These are phyloP conservation scores for Mellilla xanthometata DNA, from an alignment of 2,888 invertebrate species.

Conservation along the genomic window DNA sequence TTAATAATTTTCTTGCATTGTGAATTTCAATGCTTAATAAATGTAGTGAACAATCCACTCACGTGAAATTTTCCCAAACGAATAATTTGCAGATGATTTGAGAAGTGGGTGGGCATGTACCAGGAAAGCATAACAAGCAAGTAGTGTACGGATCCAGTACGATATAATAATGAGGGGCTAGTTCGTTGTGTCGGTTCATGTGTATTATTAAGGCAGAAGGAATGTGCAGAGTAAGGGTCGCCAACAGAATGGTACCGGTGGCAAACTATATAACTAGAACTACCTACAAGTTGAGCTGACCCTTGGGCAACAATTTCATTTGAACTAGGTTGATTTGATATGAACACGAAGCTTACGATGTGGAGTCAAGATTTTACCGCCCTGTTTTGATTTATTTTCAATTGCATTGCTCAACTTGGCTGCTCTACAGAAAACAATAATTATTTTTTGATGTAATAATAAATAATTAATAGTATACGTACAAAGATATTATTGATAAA, in stretches of 20 bases:
- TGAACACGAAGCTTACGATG: too few species aligned
- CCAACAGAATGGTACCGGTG: conserved; percentile 63
- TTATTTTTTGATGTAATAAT: too few species aligned
- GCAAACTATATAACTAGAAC: conserved; percentile 36
- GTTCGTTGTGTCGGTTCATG: conserved; percentile 72
- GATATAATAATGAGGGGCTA: conserved; percentile 69
- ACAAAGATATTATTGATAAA: too few species aligned
- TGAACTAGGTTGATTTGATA: conserved; percentile 34
- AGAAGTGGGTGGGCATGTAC: conserved; percentile 37
- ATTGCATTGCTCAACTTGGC: too few species aligned
- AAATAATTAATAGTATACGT: too few species aligned
- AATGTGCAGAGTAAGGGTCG: conserved; percentile 70
- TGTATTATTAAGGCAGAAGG: conserved; percentile 80
- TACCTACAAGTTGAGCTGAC: conserved; percentile 44
- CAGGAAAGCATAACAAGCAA: conserved; percentile 48
- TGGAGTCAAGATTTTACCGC: too few species aligned
- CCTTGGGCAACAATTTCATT: conserved; percentile 51
- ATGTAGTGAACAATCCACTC: conserved; percentile 1
- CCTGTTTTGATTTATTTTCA: too few species aligned
- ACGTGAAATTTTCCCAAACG: conserved; percentile 1
- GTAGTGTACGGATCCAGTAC: conserved; percentile 36
- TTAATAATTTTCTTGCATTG: neutral
- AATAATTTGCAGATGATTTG: conserved; percentile 16
- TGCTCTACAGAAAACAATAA: too few species aligned
- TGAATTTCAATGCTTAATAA: neutral